phyloP scores from a whole-genome alignment of 1,140 invertebrate species.

The Ostrea denselamellosa region DNA sequence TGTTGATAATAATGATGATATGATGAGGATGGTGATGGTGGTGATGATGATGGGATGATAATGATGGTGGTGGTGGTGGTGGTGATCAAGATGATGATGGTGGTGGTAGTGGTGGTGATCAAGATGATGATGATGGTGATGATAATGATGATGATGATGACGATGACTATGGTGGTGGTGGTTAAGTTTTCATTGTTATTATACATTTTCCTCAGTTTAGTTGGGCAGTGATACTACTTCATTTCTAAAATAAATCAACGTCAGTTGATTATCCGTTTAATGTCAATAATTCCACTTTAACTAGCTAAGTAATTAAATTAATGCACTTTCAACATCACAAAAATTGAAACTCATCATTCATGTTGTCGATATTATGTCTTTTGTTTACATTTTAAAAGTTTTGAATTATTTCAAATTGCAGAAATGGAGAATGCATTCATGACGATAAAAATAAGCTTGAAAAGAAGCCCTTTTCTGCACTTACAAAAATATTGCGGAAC shows the following conservation, averaged over 20 bases:
- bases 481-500: conserved; percentile 30
- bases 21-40: too few species aligned
- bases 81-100: too few species aligned
- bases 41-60: too few species aligned
- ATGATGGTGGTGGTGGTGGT: too few species aligned
- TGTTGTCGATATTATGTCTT: neutral
- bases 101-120: too few species aligned
- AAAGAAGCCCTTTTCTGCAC: neutral
- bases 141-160: too few species aligned
- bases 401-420: conserved; percentile 1
- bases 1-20: too few species aligned
- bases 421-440: conserved; percentile 5
- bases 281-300: conserved; percentile 27
- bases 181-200: too few species aligned
- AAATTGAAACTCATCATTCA: conserved; percentile 23
- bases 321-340: neutral
- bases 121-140: too few species aligned
- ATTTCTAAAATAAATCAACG: neutral
- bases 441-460: neutral
- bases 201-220: too few species aligned
- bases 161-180: too few species aligned
- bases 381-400: neutral
- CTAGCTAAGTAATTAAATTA: conserved; percentile 31
- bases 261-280: neutral
- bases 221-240: neutral